These are phyloP conservation scores for Phaethornis superciliosus DNA, from an alignment of 2,113 vertebrate species.

Conservation along the genomic window DNA sequence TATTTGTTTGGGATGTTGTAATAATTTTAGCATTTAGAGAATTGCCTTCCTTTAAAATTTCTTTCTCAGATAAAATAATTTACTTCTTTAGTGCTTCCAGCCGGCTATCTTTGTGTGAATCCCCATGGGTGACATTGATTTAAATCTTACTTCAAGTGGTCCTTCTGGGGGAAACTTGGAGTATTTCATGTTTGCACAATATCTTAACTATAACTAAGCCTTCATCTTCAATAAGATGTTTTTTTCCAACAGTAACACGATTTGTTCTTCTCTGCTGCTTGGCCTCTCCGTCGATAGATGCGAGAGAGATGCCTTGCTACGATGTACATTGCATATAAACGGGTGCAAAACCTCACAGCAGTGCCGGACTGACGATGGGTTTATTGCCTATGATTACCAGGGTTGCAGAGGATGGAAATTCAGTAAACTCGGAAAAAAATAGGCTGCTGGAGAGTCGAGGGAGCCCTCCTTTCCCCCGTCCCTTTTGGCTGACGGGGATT, in stretches of 20 bases:
- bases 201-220: neutral
- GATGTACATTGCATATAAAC: rapidly evolving
- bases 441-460: rapidly evolving
- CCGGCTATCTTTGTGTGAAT: neutral
- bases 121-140: neutral
- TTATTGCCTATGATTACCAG: neutral
- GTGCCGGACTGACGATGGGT: rapidly evolving
- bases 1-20: conserved; percentile 17
- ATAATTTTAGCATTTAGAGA: neutral
- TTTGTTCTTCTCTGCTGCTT: neutral
- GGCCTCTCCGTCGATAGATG: neutral
- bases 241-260: neutral
- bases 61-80: neutral
- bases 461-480: neutral
- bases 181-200: neutral
- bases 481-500: neutral
- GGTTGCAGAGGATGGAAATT: neutral
- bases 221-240: neutral
- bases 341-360: neutral
- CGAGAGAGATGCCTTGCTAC: rapidly evolving
- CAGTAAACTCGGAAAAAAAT: neutral
- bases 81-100: neutral
- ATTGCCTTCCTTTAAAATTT: conserved; percentile 1
- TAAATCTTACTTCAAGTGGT: neutral
- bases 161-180: neutral